phyloP scores from a whole-genome alignment of 2,797 vertebrate species.

The Typhlichthys eigenmanni region DNA sequence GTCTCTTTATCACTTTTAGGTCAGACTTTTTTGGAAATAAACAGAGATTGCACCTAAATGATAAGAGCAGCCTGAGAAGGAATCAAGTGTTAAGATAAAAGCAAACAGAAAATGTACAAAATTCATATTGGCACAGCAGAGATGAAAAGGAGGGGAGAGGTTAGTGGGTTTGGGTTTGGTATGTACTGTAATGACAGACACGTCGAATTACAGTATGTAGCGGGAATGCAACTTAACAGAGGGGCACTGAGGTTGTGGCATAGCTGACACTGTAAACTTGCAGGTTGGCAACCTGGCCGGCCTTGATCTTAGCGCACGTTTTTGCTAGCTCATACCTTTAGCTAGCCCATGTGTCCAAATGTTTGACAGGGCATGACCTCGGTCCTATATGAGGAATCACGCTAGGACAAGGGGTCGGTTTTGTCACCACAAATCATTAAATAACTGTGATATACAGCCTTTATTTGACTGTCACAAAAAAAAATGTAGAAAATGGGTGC shows the following conservation, averaged over 20 bases:
- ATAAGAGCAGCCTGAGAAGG: constrained; percentile 24
- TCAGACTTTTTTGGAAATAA: constrained; percentile 5
- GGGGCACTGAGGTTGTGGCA: constrained; percentile 17
- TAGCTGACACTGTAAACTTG: constrained; percentile 29
- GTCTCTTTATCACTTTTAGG: constrained; percentile 5
- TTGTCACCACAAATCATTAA: constrained; percentile 14
- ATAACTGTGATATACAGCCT: no score
- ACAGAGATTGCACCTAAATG: constrained; percentile 30
- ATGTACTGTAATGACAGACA: constrained; percentile 8
- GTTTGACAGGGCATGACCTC: constrained; percentile 20
- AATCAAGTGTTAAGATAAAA: constrained; percentile 18
- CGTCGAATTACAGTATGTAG: background rate
- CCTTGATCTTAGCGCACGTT: constrained; percentile 43
- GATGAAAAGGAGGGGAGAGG: background rate
- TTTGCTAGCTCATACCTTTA: background rate
- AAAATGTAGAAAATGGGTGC: no score
- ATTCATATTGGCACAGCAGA: constrained; percentile 8
- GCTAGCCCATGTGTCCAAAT: constrained; percentile 13
- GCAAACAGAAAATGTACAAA: constrained; percentile 14
- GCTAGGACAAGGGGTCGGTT: constrained; percentile 13
- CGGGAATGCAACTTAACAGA: constrained; percentile 6
- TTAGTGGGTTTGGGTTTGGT: no score
- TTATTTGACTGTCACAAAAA: no score
- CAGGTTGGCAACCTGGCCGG: constrained; percentile 7
- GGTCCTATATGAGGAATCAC: constrained; percentile 18